A percentile compares a stretch with the other conserved stretches of the same genome.
Evolutionary conservation across 2,797 vertebrate genomes (phyloP).

Genomic region (Emys orbicularis): DNA sequence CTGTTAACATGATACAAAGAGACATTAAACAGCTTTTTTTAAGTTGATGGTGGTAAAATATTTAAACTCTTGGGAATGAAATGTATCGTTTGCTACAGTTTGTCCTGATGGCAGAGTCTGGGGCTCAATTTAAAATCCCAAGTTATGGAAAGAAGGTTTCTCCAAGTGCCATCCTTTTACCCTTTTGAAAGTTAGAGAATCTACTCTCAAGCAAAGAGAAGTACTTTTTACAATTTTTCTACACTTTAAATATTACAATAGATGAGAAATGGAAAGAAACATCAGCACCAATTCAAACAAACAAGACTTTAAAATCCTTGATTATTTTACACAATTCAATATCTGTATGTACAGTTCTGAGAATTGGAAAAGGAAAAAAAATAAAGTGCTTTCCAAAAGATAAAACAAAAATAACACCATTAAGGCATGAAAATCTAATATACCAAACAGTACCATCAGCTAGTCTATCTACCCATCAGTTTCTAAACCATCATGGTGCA

Average conservation of each 20-base stretch:
- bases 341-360: not conserved
- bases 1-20: not conserved
- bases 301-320: not conserved
- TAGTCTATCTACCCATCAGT: conserved; percentile 42
- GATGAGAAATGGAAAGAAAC: not conserved
- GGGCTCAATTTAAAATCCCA: conserved; percentile 6
- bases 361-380: conserved; percentile 34
- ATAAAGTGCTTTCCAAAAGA: not conserved
- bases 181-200: not conserved
- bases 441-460: conserved; percentile 57
- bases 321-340: not conserved
- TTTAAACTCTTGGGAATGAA: conserved; percentile 7
- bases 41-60: conserved; percentile 20
- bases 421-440: conserved; percentile 41
- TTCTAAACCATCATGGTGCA: conserved; percentile 42
- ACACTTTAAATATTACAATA: conserved; percentile 9
- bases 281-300: not conserved
- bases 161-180: not conserved
- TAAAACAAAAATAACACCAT: conserved; percentile 8
- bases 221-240: not conserved
- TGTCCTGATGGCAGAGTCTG: not conserved
- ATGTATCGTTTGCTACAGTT: conserved; percentile 35
- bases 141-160: not conserved
- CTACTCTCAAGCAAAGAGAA: not conserved
- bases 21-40: conserved; percentile 3